Base-by-base conservation (phyloP, 2,113 vertebrate genomes). In the Oncorhynchus masou region DNA sequence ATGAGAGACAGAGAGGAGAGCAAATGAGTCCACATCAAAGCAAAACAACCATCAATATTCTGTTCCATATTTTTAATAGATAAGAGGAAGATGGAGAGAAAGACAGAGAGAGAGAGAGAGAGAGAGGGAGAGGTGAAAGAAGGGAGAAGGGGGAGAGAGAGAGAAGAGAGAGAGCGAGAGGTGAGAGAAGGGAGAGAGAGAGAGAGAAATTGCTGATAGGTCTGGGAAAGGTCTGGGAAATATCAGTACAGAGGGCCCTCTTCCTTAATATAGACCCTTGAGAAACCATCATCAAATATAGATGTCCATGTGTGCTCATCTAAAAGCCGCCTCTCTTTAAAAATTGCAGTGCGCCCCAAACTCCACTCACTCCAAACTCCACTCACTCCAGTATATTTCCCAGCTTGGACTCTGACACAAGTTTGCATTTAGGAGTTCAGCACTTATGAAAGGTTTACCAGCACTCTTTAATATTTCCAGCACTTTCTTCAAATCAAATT, bases 11-110 rank as follows among this genome's bases (percentile, higher is more conserved):
- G 48, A 57, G 22, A 54, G 67, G 75, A 74, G 54, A 27, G 69
- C 45, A 70, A 72, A 78, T 73, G 62, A 65, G 68, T 74, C 45
- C 59, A 80, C 73, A 82, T 83, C 74, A 84, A 79, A 83, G 69
- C 13, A 68, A 75, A 76, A 77, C 49, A 57, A 6, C 51, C 70
- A 72, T 79, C 71, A 81, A 77, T 83, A 85, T 82, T 82, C 79
- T 71, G 39, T 48, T 70, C 68, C 65, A 71, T 68, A 73, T 75
- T 71, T 60, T 68, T 60, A 71, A 25, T 45, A 70, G 76, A 74
- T 74, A 74, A 73, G 79, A 80, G 82, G 39, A n/a, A 51, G 29
- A 22, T 13, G n/a, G 57, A 68, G 60, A 66, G 62, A 70, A 20
- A 19, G 57, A 79, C 24, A 73, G 3, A 45, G 74, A 34, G 0